Base-by-base conservation (phyloP, 2,888 invertebrate genomes). In the Coelopa pilipes region DNA sequence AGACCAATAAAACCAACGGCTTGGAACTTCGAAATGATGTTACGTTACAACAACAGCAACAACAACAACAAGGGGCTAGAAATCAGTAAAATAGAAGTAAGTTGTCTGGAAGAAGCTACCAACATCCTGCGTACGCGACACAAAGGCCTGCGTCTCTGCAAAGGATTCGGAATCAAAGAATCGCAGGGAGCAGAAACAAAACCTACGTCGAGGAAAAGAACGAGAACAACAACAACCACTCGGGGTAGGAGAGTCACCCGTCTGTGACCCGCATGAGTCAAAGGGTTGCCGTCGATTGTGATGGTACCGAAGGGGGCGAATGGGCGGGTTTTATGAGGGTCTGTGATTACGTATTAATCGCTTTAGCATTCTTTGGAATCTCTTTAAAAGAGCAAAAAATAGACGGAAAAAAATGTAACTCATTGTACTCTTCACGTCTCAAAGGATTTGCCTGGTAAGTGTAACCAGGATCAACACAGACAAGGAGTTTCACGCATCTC, bases 1-100 rank as follows among this genome's bases (percentile, higher is more conserved):
- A 86, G 86, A 86, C 87, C 86, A 86, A 86, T 86, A 86, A 86
- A 86, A 86, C 85, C 86, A 86, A 86, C 86, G 87, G 85, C 81
- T 85, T 85, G 87, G 84, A 86, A 87, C 87, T 86, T 81, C 79
- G 83, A 86, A 83, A 82, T 84, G 77, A 75, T 74, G 63, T 55
- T 66, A 21, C 19, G 60, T 21, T 62, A 65, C 73, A 47, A 49
- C 62, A 21, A 50, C 50, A 70, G 62, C 50, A 70, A 70, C 50
- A 70, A 50, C 34, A n/a, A n/a, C n/a, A 69, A 53, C 73, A 73
- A 60, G 17, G 17, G 24, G 5, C 5, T 21, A 24, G 60, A 21
- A 12, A 15, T 17, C 21, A 17, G 19, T 47, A 57, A 57, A 19
- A n/a, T 49, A 60, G 53, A 73, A 76, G 77, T 74, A 76, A 77